phyloP scores from a whole-genome alignment of 2,888 invertebrate genomes.

The Cheilosia soror region DNA sequence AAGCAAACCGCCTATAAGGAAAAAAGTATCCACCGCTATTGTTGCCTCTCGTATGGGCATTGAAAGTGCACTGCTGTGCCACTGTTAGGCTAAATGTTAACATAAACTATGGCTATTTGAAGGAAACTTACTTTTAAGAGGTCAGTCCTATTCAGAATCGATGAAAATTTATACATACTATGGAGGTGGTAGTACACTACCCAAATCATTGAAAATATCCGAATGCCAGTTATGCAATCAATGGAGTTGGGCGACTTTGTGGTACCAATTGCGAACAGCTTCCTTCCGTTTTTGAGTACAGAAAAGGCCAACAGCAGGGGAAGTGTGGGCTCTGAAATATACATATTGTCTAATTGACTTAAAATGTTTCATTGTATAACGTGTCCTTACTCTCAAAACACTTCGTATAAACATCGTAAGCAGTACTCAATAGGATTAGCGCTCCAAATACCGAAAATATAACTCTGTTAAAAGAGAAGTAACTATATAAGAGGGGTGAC shows the following conservation, averaged over 20 bases:
- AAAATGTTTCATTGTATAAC: neutral
- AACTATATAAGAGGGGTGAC: neutral
- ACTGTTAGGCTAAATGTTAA: slow-evolving; percentile 69
- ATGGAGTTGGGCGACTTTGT: neutral
- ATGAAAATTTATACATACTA: neutral
- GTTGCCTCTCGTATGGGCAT: slow-evolving; percentile 83
- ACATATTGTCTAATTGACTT: neutral
- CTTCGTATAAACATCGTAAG: slow-evolving; percentile 7
- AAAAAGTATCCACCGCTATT: slow-evolving; percentile 87
- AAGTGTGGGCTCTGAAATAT: neutral
- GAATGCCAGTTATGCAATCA: slow-evolving; percentile 19
- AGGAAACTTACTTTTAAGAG: neutral
- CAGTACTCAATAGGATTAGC: slow-evolving; percentile 13
- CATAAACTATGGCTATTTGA: too few species aligned
- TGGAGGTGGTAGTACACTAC: slow-evolving; percentile 10
- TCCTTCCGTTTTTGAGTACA: neutral
- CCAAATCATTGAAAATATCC: slow-evolving; percentile 29
- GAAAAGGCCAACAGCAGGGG: slow-evolving; percentile 18
- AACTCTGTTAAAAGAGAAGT: slow-evolving; percentile 8
- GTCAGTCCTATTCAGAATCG: neutral
- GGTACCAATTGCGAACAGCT: slow-evolving; percentile 11
- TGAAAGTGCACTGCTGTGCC: slow-evolving; percentile 80
- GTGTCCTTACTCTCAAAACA: slow-evolving; percentile 4
- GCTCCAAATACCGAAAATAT: slow-evolving; percentile 20
- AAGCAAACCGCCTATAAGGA: slow-evolving; percentile 86